Conservation (phyloP, 1,140 invertebrate species). For the Reticulitermes speratus region DNA sequence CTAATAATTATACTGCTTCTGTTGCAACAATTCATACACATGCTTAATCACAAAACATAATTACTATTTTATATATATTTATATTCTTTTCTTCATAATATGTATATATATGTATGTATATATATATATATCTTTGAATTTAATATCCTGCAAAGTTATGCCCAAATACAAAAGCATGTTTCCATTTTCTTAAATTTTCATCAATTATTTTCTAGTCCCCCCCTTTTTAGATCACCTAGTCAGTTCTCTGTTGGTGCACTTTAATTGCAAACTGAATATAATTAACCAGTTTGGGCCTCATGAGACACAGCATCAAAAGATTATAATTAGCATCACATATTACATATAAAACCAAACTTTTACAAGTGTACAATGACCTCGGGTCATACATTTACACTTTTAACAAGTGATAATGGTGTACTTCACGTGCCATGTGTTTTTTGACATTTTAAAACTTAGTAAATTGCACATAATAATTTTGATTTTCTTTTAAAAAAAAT, state of each 20-base stretch:
- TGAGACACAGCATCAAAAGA: neutral
- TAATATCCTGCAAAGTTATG: neutral
- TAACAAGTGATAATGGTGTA: neutral
- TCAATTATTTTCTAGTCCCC: neutral
- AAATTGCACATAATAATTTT: slow-evolving; percentile 6
- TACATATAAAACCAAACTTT: neutral
- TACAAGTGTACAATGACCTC: neutral
- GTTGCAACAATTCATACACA: slow-evolving; percentile 10
- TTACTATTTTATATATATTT: slow-evolving; percentile 16
- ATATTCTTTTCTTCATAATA: neutral
- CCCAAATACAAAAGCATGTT: neutral
- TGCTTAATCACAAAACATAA: neutral
- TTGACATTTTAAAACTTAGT: neutral
- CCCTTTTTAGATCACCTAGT: neutral
- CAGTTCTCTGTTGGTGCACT: neutral
- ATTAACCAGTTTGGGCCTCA: neutral
- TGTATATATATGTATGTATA: neutral
- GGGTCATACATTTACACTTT: neutral
- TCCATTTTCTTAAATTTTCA: neutral
- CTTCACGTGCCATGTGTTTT: neutral
- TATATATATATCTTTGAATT: slow-evolving; percentile 8
- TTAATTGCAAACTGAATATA: neutral
- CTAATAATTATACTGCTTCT: slow-evolving; percentile 14
- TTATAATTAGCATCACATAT: neutral
- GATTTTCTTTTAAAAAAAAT: neutral